These are phyloP conservation scores for Gopherus flavomarginatus DNA, from an alignment of 2,113 vertebrate species.

Conservation along the genomic window DNA sequence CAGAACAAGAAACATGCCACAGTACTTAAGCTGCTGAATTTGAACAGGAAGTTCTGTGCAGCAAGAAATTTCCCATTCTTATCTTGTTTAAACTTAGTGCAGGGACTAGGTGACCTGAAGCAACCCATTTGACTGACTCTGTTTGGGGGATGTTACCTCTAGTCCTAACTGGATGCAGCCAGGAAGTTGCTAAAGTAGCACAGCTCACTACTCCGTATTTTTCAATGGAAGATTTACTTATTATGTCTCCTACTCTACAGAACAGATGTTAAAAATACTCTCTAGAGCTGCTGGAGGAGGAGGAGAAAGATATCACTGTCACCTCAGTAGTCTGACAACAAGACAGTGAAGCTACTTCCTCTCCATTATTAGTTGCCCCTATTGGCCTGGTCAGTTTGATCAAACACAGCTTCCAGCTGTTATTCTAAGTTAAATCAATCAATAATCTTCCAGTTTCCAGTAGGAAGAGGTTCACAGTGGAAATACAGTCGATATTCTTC, in stretches of 20 bases:
- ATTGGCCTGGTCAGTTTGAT: neutral
- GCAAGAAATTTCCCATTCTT: neutral
- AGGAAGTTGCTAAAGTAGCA: neutral
- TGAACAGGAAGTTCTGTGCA: neutral
- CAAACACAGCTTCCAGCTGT: neutral
- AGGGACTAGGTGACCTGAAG: neutral
- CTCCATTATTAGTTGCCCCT: neutral
- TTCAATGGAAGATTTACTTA: neutral
- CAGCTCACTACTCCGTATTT: neutral
- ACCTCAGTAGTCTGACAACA: neutral
- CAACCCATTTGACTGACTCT: neutral
- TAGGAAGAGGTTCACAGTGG: neutral
- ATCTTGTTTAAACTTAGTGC: neutral
- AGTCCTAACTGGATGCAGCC: neutral
- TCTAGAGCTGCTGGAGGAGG: neutral
- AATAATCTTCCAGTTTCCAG: neutral
- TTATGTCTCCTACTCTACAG: neutral
- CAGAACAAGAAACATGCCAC: neutral
- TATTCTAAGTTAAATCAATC: neutral
- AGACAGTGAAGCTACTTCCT: neutral
- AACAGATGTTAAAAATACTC: neutral
- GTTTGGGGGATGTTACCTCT: neutral
- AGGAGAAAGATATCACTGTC: no score
- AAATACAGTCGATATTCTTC: neutral
- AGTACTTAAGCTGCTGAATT: neutral